A percentile compares a stretch with the other conserved stretches of the same genome.
phyloP scores from a whole-genome alignment of 1,140 invertebrate species.

The Papilio dardanus region DNA sequence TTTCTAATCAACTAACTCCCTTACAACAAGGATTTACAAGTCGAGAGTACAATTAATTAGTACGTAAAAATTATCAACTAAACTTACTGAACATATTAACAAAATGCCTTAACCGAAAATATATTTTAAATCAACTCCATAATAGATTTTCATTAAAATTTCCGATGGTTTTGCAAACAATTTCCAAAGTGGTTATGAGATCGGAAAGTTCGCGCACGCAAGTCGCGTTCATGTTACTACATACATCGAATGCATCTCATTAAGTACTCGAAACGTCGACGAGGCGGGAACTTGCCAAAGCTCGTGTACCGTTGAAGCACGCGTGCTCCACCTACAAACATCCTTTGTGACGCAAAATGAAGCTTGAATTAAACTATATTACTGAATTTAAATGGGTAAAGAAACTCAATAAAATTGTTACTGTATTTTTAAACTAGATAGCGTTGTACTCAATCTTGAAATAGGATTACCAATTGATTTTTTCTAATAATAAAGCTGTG shows the following conservation, averaged over 20 bases:
- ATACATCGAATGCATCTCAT: slow-evolving; percentile 43
- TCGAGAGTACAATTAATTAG: no score
- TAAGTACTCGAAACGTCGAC: slow-evolving; percentile 31
- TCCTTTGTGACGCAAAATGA: background rate
- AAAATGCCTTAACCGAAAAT: background rate
- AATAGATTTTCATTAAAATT: slow-evolving; percentile 13
- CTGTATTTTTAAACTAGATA: background rate
- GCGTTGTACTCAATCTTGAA: background rate
- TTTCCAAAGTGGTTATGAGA: background rate
- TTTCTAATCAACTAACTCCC: no score
- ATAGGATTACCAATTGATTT: background rate
- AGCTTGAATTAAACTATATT: background rate
- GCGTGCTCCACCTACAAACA: slow-evolving; percentile 24
- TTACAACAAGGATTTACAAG: no score
- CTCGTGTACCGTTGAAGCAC: slow-evolving; percentile 34
- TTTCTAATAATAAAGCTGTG: background rate
- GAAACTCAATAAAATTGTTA: background rate
- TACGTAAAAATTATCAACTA: no score
- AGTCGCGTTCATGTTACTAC: background rate
- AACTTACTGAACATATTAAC: background rate
- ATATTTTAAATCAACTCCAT: slow-evolving; percentile 1
- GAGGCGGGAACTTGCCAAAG: slow-evolving; percentile 31
- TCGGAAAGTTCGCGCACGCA: slow-evolving; percentile 3
- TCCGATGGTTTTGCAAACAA: background rate
- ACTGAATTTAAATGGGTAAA: background rate